These are phyloP conservation scores for Drosophila lowei DNA, from an alignment of 1,140 invertebrate genomes.

Conservation along the genomic window DNA sequence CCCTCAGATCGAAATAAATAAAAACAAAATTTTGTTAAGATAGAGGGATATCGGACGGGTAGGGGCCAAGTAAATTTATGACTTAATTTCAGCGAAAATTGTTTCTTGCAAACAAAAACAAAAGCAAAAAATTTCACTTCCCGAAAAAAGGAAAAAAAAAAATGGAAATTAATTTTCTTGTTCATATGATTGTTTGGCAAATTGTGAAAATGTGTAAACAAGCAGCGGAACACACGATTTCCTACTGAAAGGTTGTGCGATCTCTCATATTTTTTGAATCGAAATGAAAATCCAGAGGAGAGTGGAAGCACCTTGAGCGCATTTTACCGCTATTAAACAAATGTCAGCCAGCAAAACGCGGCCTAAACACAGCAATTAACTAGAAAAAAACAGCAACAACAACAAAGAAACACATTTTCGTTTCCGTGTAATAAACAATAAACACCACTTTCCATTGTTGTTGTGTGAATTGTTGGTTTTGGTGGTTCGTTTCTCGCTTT, in stretches of 20 bases:
- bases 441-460: constrained; percentile 68
- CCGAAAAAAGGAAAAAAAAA: constrained; percentile 10
- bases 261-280: constrained; percentile 12
- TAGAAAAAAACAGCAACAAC: constrained; percentile 30
- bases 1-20: constrained; percentile 18
- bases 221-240: constrained; percentile 18
- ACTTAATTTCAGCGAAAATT: constrained; percentile 10
- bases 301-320: constrained; percentile 39
- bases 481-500: constrained; percentile 22
- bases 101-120: constrained; percentile 1
- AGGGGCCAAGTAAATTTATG: constrained; percentile 31
- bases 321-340: constrained; percentile 38
- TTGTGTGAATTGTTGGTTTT: constrained; percentile 34
- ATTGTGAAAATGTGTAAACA: constrained; percentile 39
- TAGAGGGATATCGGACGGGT: too few species aligned
- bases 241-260: constrained; percentile 13
- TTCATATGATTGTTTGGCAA: constrained; percentile 41
- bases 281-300: constrained; percentile 16
- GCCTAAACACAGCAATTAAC: constrained; percentile 43
- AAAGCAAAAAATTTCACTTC: constrained; percentile 35
- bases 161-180: constrained; percentile 35
- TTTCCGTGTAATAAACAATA: constrained; percentile 75
- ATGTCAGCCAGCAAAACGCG: constrained; percentile 31
- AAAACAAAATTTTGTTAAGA: background rate
- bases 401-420: constrained; percentile 51